Percentiles rank a stretch among this genome's conserved stretches.
phyloP scores from a whole-genome alignment of 1,140 invertebrate species.

The Trichonephila clavata region DNA sequence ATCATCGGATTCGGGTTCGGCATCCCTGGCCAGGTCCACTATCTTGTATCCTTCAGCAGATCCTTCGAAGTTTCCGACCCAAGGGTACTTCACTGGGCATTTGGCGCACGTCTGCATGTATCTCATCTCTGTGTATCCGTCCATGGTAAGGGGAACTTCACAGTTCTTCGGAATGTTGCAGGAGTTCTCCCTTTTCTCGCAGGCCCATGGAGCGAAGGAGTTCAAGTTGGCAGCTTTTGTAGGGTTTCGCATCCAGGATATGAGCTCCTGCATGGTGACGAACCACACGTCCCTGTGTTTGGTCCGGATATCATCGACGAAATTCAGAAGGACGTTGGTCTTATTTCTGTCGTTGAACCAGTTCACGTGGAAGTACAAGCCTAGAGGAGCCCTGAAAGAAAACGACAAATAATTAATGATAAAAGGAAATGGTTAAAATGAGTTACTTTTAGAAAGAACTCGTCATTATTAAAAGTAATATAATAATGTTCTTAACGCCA shows the following conservation, averaged over 20 bases:
- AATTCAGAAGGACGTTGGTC: slow-evolving; percentile 91
- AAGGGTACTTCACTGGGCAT: slow-evolving; percentile 96
- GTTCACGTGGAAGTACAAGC: slow-evolving; percentile 96
- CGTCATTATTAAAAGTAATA: too few species aligned
- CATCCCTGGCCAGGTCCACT: slow-evolving; percentile 47
- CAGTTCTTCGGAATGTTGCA: slow-evolving; percentile 93
- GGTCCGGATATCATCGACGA: slow-evolving; percentile 89
- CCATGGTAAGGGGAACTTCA: slow-evolving; percentile 86
- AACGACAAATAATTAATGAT: slow-evolving; percentile 81
- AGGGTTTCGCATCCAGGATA: slow-evolving; percentile 95
- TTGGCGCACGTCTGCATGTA: slow-evolving; percentile 95
- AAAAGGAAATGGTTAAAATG: too few species aligned
- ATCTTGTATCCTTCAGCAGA: slow-evolving; percentile 50
- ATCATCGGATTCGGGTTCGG: background rate
- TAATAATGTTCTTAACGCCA: too few species aligned
- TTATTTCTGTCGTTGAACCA: slow-evolving; percentile 96
- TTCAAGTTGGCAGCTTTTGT: slow-evolving; percentile 91
- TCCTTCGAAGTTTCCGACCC: slow-evolving; percentile 88
- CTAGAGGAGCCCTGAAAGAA: slow-evolving; percentile 93
- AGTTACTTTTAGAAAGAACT: too few species aligned
- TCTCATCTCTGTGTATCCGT: slow-evolving; percentile 82
- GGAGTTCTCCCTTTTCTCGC: slow-evolving; percentile 89
- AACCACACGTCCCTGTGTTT: slow-evolving; percentile 93
- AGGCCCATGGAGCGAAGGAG: slow-evolving; percentile 96
- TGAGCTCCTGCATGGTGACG: slow-evolving; percentile 92